Percentiles rank a stretch among this genome's conserved stretches.
These are phyloP conservation scores for Anguilla pacifica DNA, from an alignment of 2,797 vertebrate species.

Conservation along the genomic window DNA sequence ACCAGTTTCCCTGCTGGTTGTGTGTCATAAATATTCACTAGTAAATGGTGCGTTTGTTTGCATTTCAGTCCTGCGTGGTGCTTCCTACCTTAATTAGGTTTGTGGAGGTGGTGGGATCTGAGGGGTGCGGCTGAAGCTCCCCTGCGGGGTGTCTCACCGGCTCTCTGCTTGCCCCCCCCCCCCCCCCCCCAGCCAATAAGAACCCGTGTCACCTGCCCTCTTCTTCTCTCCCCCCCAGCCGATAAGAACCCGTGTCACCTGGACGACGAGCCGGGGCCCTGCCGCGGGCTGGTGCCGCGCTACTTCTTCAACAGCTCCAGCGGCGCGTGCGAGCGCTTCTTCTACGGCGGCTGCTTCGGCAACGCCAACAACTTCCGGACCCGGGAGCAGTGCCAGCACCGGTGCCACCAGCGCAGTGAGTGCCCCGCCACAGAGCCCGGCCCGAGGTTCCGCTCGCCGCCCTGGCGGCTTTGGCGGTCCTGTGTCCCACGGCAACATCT, in stretches of 20 bases:
- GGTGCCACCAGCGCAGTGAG: constrained; percentile 61
- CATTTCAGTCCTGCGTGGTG: neutral
- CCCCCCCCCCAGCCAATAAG: constrained; percentile 61
- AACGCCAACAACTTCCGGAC: constrained; percentile 88
- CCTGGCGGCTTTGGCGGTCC: neutral
- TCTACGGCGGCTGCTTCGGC: constrained; percentile 89
- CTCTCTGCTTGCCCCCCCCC: neutral
- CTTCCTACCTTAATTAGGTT: neutral
- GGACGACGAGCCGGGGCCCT: constrained; percentile 23
- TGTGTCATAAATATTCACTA: constrained; percentile 14
- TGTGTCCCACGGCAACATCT: neutral
- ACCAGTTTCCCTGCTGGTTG: neutral
- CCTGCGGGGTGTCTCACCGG: neutral
- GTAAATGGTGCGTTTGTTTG: neutral
- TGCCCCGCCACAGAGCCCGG: neutral
- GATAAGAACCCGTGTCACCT: constrained; percentile 57
- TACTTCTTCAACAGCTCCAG: constrained; percentile 22
- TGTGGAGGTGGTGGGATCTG: neutral
- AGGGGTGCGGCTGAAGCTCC: neutral
- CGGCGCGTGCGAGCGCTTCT: constrained; percentile 63
- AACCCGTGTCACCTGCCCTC: constrained; percentile 35
- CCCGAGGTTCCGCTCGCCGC: neutral
- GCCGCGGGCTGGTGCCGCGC: constrained; percentile 22
- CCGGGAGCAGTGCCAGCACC: constrained; percentile 72
- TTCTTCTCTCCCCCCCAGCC: constrained; percentile 47